Percentiles rank a stretch among this genome's conserved stretches.
Evolutionary conservation across 2,888 invertebrate genomes (phyloP).

Genomic region (Anodontia alba): DNA sequence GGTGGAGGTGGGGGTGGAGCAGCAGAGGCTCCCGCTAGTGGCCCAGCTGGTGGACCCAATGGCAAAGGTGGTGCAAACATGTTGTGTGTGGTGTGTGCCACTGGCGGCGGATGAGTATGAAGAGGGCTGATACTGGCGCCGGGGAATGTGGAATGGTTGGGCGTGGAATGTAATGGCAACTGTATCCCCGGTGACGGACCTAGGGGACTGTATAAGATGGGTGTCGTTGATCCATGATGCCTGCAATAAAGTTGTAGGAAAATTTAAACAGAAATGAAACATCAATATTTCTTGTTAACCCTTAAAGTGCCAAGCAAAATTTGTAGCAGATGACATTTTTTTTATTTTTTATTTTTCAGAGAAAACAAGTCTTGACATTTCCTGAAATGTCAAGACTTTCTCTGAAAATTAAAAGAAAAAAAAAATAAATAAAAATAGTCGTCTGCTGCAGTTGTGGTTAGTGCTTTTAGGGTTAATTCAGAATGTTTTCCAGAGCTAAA

Average conservation of each 20-base stretch:
- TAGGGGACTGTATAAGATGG: conserved; percentile 62
- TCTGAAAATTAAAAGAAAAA: no score
- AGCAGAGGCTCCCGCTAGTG: conserved; percentile 42
- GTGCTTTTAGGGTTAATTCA: no score
- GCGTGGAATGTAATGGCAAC: conserved; percentile 59
- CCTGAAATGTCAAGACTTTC: no score
- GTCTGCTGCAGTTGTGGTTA: no score
- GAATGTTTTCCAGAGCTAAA: no score
- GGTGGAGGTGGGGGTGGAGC: neutral
- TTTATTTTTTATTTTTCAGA: no score
- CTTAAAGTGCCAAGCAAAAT: no score
- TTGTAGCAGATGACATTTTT: no score
- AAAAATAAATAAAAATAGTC: no score
- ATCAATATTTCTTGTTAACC: no score
- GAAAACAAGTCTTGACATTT: no score
- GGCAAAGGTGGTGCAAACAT: conserved; percentile 79
- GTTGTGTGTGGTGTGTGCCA: conserved; percentile 57
- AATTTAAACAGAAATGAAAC: neutral
- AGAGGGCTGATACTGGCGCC: conserved; percentile 46
- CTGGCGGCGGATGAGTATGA: conserved; percentile 46
- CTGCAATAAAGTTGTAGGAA: conserved; percentile 34
- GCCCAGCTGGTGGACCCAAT: conserved; percentile 66
- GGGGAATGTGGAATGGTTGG: conserved; percentile 58
- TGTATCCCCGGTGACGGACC: conserved; percentile 62
- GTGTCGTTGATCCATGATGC: conserved; percentile 26